Conservation (phyloP, 2,113 vertebrate genomes). For the Nothobranchius furzeri region DNA sequence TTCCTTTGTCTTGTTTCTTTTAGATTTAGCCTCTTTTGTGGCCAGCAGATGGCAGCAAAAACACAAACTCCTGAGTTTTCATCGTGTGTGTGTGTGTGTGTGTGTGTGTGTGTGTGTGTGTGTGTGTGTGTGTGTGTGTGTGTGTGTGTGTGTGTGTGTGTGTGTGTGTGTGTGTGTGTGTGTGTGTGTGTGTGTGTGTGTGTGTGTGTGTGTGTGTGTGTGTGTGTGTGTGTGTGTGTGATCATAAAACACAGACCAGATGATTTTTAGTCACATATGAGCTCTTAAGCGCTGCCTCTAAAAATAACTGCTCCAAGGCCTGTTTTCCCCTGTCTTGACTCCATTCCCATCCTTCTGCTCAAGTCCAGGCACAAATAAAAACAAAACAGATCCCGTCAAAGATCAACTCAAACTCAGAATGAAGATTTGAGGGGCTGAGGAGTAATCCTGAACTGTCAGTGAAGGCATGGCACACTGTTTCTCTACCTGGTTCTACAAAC, state of each 20-base stretch:
- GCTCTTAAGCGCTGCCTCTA: constrained; percentile 62
- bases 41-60: constrained; percentile 72
- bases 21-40: background rate
- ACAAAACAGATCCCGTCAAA: constrained; percentile 8
- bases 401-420: background rate
- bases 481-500: too few relatives aligned
- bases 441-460: too few relatives aligned
- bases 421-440: too few relatives aligned
- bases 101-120: constrained; percentile 15
- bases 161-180: constrained; percentile 15
- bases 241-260: too few relatives aligned
- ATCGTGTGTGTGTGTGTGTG: constrained; percentile 9
- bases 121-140: constrained; percentile 13
- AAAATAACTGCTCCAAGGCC: constrained; percentile 66
- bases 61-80: constrained; percentile 4
- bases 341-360: constrained; percentile 60
- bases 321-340: constrained; percentile 43
- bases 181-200: constrained; percentile 15
- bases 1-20: constrained; percentile 8
- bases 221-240: too few relatives aligned
- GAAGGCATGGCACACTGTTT: too few relatives aligned
- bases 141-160: constrained; percentile 12
- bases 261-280: constrained; percentile 42
- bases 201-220: too few relatives aligned
- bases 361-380: background rate